Evolutionary conservation across 2,888 invertebrate genomes (phyloP).

Genomic region (Galeopsomyia nigrocyanea): DNA sequence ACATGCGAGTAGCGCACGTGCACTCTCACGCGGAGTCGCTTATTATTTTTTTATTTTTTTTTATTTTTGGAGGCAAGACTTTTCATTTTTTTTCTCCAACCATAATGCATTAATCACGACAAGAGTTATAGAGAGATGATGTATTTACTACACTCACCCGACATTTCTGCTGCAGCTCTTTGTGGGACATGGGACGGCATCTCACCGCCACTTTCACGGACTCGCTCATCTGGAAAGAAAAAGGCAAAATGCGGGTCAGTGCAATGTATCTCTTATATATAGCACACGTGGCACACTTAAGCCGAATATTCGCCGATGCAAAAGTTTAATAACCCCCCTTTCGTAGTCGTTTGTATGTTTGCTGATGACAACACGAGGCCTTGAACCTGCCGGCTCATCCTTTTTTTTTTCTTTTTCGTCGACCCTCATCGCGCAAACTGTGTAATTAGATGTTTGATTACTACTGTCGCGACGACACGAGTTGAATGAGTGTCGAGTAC

Average conservation of each 20-base stretch:
- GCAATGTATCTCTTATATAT: conserved; percentile 20
- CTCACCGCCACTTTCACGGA: conserved; percentile 86
- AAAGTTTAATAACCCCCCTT: too few relatives aligned
- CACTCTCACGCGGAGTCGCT: background rate
- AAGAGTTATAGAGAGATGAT: background rate
- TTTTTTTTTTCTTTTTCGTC: too few relatives aligned
- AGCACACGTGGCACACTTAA: too few relatives aligned
- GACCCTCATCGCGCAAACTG: too few relatives aligned
- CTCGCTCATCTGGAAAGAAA: conserved; percentile 70
- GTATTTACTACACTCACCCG: conserved; percentile 56
- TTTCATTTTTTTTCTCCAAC: background rate
- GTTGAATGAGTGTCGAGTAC: too few relatives aligned
- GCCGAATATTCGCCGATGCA: too few relatives aligned
- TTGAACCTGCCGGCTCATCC: too few relatives aligned
- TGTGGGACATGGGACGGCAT: conserved; percentile 88
- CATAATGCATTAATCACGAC: background rate
- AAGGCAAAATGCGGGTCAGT: background rate
- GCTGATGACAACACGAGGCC: too few relatives aligned
- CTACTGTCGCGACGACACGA: too few relatives aligned
- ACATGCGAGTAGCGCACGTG: background rate
- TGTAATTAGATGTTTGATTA: too few relatives aligned
- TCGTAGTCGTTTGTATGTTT: too few relatives aligned
- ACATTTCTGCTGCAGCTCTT: conserved; percentile 72
- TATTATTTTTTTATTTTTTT: background rate
- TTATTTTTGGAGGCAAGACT: background rate